Evolutionary conservation across 1,140 invertebrate species (phyloP), one percentile per base, ranked within the genome.

Genomic region (Cyclargus thomasi): DNA sequence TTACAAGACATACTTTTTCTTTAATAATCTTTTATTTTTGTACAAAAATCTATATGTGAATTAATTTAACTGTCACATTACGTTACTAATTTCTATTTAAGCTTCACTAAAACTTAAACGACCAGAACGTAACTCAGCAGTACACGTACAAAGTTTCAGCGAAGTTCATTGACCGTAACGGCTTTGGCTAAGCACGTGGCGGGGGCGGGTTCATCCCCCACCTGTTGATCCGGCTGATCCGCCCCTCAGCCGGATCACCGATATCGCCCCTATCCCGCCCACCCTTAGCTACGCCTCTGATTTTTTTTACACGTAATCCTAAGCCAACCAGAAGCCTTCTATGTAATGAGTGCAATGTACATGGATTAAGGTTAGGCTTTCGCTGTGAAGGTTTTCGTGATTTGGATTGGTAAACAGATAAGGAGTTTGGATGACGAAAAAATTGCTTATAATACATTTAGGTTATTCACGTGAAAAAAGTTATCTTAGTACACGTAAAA

Each of bases 161-260:
- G 14, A 47, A 47, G 39, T 47, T 29, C 29, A 29, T 29, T 16
- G 14, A 47, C 39, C 39, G 39, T 1, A 1, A 47, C 39, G 39
- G 39, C 39, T 47, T 62, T 57, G 21, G 64, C 57, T 29, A 62
- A 67, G 36, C 83, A 88, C 87, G 87, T 90, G 85, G 74, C 68
- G 70, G 82, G 87, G 85, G 87, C 85, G 87, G 79, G 62, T 83
- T 90, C 85, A 90, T 90, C 87, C 85, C 85, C 83, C 83, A 90
- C 87, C 85, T 90, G 87, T 90, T 86, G 65, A 89, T 89, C 85
- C 85, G 84, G 86, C 79, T 89, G 84, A 88, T 88, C 82, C 83
- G 83, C 84, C 85, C 83, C 78, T 67, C 75, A 78, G 81, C 71
- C 74, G 79, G 77, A 81, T 81, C 79, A 73, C 71, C 72, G 71